phyloP scores from a whole-genome alignment of 2,113 vertebrate species.

The Pongo pygmaeus region DNA sequence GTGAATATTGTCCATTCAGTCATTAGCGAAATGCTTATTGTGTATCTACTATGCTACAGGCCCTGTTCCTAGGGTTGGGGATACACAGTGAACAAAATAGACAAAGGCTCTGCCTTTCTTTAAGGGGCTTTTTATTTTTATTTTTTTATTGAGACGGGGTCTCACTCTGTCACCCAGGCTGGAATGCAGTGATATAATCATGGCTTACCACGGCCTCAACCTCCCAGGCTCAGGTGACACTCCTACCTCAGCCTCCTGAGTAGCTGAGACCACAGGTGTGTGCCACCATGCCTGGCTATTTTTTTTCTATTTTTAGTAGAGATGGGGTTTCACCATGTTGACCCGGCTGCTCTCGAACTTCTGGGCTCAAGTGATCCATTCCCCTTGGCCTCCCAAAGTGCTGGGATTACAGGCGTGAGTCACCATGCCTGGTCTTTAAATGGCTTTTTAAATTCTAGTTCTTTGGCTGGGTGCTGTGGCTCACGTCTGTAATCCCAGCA shows the following conservation, averaged over 20 bases:
- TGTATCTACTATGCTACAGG: neutral
- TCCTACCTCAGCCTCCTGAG: neutral
- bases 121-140: neutral
- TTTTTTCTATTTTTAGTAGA: neutral
- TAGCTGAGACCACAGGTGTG: neutral
- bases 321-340: neutral
- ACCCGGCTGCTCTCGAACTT: neutral
- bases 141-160: neutral
- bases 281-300: neutral
- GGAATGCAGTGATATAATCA: neutral
- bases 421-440: neutral
- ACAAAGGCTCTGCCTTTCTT: neutral
- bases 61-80: neutral
- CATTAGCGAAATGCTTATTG: neutral
- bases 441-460: neutral
- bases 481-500: neutral
- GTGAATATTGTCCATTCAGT: neutral
- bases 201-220: neutral
- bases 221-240: neutral
- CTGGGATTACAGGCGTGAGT: neutral
- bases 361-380: neutral
- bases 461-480: neutral
- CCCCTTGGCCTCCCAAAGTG: neutral
- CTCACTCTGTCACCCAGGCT: neutral
- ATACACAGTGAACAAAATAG: neutral